A percentile compares a stretch with the other conserved stretches of the same genome.
phyloP scores from a whole-genome alignment of 2,113 vertebrate genomes.

The Gallinago undulata region DNA sequence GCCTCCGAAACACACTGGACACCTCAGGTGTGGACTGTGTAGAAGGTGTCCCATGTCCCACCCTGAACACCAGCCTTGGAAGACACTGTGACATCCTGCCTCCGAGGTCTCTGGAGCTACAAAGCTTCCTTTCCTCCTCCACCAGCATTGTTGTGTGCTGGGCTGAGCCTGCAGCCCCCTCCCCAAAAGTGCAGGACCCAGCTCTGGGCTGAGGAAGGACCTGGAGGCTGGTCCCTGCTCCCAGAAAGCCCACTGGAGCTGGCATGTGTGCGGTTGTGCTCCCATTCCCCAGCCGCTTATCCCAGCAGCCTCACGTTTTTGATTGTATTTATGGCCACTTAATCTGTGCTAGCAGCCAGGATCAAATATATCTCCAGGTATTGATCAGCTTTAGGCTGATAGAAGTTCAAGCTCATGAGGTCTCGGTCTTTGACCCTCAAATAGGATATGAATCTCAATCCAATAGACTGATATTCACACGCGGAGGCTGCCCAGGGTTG shows the following conservation, averaged over 20 bases:
- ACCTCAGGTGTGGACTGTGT: fast-evolving
- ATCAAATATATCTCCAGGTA: conserved; percentile 83
- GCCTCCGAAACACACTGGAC: fast-evolving
- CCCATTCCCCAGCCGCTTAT: background rate
- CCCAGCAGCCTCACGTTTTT: conserved; percentile 10
- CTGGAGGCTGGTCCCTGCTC: background rate
- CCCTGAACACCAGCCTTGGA: background rate
- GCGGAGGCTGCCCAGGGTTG: conserved; percentile 41
- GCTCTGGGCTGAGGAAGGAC: background rate
- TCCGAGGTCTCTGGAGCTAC: background rate
- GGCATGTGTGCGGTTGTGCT: background rate
- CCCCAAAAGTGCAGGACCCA: background rate
- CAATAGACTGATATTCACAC: conserved; percentile 86
- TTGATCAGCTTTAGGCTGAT: conserved; percentile 88
- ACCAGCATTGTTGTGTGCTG: fast-evolving
- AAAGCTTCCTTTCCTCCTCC: background rate
- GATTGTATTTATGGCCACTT: conserved; percentile 85
- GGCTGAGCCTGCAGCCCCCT: background rate
- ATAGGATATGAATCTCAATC: conserved; percentile 99
- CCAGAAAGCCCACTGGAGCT: background rate
- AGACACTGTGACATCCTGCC: background rate
- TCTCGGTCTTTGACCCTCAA: conserved; percentile 95
- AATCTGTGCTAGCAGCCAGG: conserved; percentile 75
- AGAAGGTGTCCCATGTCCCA: background rate
- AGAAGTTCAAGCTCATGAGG: conserved; percentile 79